phyloP scores from a whole-genome alignment of 2,113 vertebrate species.

The Brachypodius melanocephalos region DNA sequence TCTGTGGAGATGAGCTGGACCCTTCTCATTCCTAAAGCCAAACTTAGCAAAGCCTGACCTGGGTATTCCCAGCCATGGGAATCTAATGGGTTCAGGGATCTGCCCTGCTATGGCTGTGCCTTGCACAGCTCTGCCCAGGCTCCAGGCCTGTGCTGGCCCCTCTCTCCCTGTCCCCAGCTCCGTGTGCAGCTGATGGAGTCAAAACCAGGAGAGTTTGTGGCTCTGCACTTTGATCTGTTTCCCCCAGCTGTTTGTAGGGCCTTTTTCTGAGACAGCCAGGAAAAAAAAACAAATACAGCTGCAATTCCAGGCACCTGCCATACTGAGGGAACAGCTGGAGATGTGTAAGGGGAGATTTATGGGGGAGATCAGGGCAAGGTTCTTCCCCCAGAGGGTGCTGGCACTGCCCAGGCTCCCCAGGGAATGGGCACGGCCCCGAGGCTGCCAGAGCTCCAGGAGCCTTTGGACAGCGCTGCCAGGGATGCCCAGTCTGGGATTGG shows the following conservation, averaged over 20 bases:
- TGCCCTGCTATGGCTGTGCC: neutral
- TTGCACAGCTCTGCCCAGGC: rapidly evolving
- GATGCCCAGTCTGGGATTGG: rapidly evolving
- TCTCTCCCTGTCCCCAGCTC: neutral
- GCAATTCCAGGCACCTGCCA: neutral
- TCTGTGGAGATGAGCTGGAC: neutral
- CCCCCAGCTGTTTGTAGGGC: neutral
- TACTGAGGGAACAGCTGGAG: neutral
- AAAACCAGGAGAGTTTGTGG: neutral
- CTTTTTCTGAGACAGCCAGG: neutral
- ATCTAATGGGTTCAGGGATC: rapidly evolving
- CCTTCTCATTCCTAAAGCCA: neutral
- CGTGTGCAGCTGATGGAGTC: too few species aligned
- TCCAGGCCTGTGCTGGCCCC: neutral
- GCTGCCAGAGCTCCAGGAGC: neutral
- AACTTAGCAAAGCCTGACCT: too few species aligned
- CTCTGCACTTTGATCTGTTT: neutral
- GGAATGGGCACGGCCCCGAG: neutral
- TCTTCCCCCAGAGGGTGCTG: neutral
- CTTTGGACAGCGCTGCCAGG: neutral
- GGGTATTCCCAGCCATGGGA: too few species aligned
- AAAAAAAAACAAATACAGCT: too few species aligned
- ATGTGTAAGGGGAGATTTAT: too few species aligned
- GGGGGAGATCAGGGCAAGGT: neutral
- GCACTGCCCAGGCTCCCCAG: neutral